phyloP scores from a whole-genome alignment of 2,113 vertebrate genomes.

The Acrocephalus kingi region DNA sequence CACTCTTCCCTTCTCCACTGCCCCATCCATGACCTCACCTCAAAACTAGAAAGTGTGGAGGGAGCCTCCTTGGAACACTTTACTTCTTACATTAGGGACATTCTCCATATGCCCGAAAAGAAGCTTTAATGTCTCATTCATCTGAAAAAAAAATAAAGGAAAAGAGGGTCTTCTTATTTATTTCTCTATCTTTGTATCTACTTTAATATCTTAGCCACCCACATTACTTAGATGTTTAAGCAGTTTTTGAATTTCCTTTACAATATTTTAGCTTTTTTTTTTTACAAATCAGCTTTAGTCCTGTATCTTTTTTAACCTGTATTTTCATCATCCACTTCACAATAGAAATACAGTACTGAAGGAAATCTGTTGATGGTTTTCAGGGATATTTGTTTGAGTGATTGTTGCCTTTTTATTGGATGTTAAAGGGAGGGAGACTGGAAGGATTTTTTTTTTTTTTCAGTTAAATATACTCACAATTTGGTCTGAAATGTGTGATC shows the following conservation, averaged over 20 bases:
- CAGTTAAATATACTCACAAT: background rate
- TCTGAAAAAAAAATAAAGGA: background rate
- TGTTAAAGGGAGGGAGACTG: background rate
- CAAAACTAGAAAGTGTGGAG: background rate
- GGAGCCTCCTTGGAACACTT: background rate
- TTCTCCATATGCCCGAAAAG: background rate
- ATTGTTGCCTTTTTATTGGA: background rate
- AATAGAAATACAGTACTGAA: background rate
- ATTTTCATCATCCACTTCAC: background rate
- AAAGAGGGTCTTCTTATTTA: background rate
- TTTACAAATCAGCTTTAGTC: background rate
- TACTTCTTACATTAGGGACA: accelerated
- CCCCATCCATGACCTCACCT: background rate
- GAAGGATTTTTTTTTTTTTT: background rate
- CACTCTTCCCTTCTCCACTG: background rate
- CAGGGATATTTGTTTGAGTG: background rate
- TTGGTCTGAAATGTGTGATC: background rate
- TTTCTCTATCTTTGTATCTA: background rate
- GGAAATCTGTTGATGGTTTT: background rate
- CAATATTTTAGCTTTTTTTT: background rate
- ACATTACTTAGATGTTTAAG: background rate
- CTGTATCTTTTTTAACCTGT: background rate
- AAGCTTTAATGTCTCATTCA: background rate
- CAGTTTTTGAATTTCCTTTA: background rate
- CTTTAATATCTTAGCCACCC: background rate